Conservation (phyloP, 2,113 vertebrate species). For the Entomyzon cyanotis region DNA sequence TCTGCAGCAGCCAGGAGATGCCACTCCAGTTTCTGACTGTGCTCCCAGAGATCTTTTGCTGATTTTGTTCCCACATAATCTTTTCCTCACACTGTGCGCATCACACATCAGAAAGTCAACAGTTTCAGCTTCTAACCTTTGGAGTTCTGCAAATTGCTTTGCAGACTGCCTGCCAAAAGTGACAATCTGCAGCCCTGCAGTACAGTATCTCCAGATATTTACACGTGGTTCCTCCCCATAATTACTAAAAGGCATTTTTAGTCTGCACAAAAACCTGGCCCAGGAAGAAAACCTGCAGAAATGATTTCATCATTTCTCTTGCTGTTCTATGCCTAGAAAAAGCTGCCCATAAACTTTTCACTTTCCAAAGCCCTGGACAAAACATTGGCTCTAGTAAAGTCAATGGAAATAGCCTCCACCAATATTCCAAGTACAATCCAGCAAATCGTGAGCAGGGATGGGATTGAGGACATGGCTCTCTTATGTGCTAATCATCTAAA, state of each 20-base stretch:
- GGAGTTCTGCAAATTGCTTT: slow-evolving; percentile 17
- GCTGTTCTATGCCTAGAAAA: background rate
- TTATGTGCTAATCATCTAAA: background rate
- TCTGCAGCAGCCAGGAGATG: background rate
- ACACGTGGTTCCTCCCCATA: background rate
- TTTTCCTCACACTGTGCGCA: slow-evolving; percentile 26
- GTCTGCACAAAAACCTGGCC: background rate
- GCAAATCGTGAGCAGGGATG: background rate
- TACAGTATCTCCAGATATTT: background rate
- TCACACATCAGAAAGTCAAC: slow-evolving; percentile 41
- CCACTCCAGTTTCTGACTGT: background rate
- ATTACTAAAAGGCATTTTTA: background rate
- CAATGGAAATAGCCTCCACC: background rate
- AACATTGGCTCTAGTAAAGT: background rate
- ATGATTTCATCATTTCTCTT: background rate
- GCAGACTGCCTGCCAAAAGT: background rate
- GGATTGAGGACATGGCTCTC: background rate
- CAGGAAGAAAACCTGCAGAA: background rate
- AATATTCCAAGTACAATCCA: background rate
- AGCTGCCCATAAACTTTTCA: background rate
- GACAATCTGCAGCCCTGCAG: background rate
- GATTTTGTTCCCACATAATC: slow-evolving; percentile 41
- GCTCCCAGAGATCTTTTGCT: slow-evolving; percentile 28
- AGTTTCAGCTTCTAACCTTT: slow-evolving; percentile 39
- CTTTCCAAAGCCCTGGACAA: background rate